phyloP scores from a whole-genome alignment of 2,113 vertebrate genomes.

The Globicephala melas region DNA sequence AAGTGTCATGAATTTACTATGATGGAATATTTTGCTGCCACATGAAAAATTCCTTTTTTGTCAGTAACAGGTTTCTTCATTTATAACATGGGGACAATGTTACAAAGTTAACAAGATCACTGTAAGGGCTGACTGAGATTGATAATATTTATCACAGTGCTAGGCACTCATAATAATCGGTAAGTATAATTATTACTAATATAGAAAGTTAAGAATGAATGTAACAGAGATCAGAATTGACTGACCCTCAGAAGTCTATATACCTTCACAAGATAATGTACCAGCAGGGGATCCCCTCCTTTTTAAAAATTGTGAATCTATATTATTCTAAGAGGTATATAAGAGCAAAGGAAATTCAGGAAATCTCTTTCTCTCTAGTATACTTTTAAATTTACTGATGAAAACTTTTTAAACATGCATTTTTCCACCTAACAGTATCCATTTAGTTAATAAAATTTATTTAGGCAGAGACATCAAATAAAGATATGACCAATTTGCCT shows the following conservation, averaged over 20 bases:
- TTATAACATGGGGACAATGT: constrained; percentile 1
- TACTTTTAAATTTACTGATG: not conserved
- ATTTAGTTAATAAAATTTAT: constrained; percentile 50
- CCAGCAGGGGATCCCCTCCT: not conserved
- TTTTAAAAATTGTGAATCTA: not conserved
- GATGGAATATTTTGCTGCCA: not conserved
- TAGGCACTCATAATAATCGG: not conserved
- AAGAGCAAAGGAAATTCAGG: constrained; percentile 4
- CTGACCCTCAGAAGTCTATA: not conserved
- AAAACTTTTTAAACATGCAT: constrained; percentile 23
- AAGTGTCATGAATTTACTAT: not conserved
- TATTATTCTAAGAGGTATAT: constrained; percentile 26
- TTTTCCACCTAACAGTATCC: constrained; percentile 42
- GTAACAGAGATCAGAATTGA: constrained; percentile 29
- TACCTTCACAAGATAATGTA: not conserved
- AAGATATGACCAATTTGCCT: not conserved
- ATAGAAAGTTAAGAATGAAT: constrained; percentile 17
- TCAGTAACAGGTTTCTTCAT: constrained; percentile 6
- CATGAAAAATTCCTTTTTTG: not conserved
- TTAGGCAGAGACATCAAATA: constrained; percentile 44
- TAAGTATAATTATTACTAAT: constrained; percentile 12
- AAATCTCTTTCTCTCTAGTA: not conserved
- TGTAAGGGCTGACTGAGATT: not conserved
- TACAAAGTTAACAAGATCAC: not conserved
- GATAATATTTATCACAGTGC: constrained; percentile 1